Evolutionary conservation across 2,113 vertebrate genomes (phyloP).

Genomic region (Potamarius usumacintae): DNA sequence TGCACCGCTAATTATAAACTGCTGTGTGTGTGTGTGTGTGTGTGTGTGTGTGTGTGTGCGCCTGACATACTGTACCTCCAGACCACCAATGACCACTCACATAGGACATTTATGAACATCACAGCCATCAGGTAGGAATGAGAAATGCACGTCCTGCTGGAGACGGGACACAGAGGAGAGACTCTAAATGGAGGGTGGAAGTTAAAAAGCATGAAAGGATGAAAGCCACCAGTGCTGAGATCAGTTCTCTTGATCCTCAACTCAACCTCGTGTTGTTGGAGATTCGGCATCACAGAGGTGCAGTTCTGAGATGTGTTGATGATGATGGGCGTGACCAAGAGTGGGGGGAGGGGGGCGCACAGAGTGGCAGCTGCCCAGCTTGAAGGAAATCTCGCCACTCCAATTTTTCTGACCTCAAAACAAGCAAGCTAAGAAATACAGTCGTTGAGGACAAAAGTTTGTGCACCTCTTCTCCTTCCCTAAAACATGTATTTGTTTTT

Average conservation of each 20-base stretch:
- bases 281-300: not conserved
- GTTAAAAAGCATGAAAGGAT: not conserved
- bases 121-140: constrained; percentile 63
- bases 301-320: too few species aligned
- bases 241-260: not conserved
- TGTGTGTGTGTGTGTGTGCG: constrained; percentile 72
- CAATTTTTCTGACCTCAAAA: not conserved
- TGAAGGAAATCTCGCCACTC: not conserved
- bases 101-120: constrained; percentile 79
- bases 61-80: constrained; percentile 77
- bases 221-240: not conserved
- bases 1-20: constrained; percentile 81
- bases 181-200: not conserved
- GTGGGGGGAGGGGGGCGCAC: not conserved
- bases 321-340: not conserved
- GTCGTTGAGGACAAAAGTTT: not conserved
- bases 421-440: not conserved
- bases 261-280: not conserved
- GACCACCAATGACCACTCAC: constrained; percentile 79
- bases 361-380: not conserved
- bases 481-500: not conserved
- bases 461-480: not conserved
- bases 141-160: constrained; percentile 72
- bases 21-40: constrained; percentile 79
- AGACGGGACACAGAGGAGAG: constrained; percentile 63